Base-by-base conservation (phyloP, 2,113 vertebrate genomes). In the Prunella fulvescens region DNA sequence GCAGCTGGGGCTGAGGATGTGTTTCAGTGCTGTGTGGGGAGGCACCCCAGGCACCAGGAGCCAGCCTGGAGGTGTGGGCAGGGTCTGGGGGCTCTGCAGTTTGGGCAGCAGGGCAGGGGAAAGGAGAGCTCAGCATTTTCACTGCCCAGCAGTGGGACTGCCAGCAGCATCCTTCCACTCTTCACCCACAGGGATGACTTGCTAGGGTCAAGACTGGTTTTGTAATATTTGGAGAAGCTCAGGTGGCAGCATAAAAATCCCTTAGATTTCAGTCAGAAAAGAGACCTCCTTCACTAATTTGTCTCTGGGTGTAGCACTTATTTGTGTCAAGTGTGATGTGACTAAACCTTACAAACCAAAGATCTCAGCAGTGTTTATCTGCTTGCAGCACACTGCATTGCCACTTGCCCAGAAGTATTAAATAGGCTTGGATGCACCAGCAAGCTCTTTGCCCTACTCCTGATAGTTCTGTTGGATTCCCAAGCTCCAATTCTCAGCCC, bases 81-180 rank as follows among this genome's bases (percentile, higher is more conserved):
- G 40, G 18, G 6, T 7, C 56, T 2, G 1, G 23, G 69, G 23
- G 3, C 25, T 54, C 7, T 10, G 9, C 0, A 0, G 3, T 69
- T 44, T 73, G 73, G 54, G 60, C 56, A 93, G 45, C 37, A 57
- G 42, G 26, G 74, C 9, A 64, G 33, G 33, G 19, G 28, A 67
- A 60, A 80, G 35, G 39, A 60, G 40, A 72, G 26, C 28, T 81
- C 7, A 11, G 7, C 14, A 5, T 23, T 76, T 39, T 80, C 2
- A 2, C 20, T 48, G 37, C 11, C 40, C n/a, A 20, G 15, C 2
- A 1, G 19, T 42, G 42, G 67, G 11, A 37, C 60, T 88, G 64
- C 29, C 19, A 9, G 35, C 72, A 93, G 33, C 25, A 16, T 44
- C 54, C 83, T 83, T 47, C 33, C 48, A 14, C 48, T 82, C 37